A percentile compares a stretch with the other conserved stretches of the same genome.
These are phyloP conservation scores for Pristiophorus japonicus DNA, from an alignment of 2,113 vertebrate species.

Conservation along the genomic window DNA sequence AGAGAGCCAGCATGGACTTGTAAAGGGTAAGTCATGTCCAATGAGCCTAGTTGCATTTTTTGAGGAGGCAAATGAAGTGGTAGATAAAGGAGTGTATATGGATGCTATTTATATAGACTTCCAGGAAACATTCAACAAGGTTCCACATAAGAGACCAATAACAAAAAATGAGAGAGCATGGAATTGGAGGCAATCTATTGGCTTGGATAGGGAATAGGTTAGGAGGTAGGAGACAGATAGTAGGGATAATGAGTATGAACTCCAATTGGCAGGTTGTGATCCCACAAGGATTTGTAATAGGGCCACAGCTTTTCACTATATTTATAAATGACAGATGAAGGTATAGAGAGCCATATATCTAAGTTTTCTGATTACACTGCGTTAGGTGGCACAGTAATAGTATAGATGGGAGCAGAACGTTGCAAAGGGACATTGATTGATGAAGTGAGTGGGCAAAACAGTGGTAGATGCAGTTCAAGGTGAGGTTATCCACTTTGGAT, in stretches of 20 bases:
- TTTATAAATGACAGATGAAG: no score
- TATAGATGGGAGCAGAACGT: no score
- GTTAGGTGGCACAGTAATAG: no score
- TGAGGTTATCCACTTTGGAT: no score
- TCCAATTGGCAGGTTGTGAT: neutral
- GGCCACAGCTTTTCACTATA: no score
- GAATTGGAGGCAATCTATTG: neutral
- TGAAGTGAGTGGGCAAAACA: no score
- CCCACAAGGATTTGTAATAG: no score
- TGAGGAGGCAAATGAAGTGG: neutral
- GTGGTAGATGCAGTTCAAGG: no score
- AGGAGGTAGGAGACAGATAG: neutral
- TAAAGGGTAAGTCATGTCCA: neutral
- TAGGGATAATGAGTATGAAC: neutral
- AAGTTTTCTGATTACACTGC: no score
- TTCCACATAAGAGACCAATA: neutral
- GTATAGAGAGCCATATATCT: no score
- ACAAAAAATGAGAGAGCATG: neutral
- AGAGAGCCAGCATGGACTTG: neutral
- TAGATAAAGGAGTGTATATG: neutral
- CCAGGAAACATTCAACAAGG: no score
- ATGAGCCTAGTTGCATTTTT: neutral
- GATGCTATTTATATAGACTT: neutral
- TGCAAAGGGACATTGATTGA: no score
- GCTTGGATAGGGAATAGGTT: neutral